These are phyloP conservation scores for Helicoverpa assulta DNA, from an alignment of 2,888 invertebrate genomes.

Conservation along the genomic window DNA sequence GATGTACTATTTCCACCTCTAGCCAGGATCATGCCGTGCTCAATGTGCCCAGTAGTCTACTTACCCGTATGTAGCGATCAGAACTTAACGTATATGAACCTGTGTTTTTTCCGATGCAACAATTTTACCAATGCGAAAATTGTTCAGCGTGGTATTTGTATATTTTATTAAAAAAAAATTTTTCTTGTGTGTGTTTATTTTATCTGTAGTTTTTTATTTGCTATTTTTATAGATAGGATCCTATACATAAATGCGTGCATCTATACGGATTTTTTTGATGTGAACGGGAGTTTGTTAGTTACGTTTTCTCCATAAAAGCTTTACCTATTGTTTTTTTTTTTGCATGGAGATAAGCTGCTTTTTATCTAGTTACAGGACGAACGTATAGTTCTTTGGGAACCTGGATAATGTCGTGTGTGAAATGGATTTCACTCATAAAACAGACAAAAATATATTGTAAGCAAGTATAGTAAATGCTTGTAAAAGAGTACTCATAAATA, in stretches of 20 bases:
- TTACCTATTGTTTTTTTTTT: no score
- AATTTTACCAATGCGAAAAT: constrained; percentile 5
- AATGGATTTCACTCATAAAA: no score
- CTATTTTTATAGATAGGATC: no score
- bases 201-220: no score
- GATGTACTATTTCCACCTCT: constrained; percentile 19
- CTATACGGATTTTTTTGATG: no score
- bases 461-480: background rate
- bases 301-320: no score
- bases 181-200: background rate
- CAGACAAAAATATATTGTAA: background rate
- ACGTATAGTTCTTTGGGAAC: no score
- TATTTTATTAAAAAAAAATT: constrained; percentile 32
- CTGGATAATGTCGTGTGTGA: no score
- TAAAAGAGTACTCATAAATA: background rate
- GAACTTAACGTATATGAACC: constrained; percentile 34
- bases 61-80: constrained; percentile 39
- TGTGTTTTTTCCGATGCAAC: constrained; percentile 29
- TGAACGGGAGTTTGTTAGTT: no score
- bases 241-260: no score
- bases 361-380: no score
- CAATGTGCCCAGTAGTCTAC: constrained; percentile 3
- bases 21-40: background rate
- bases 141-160: constrained; percentile 27
- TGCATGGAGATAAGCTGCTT: no score